Evolutionary conservation across 2,888 invertebrate species (phyloP).

Genomic region (Hemithea aestivaria): DNA sequence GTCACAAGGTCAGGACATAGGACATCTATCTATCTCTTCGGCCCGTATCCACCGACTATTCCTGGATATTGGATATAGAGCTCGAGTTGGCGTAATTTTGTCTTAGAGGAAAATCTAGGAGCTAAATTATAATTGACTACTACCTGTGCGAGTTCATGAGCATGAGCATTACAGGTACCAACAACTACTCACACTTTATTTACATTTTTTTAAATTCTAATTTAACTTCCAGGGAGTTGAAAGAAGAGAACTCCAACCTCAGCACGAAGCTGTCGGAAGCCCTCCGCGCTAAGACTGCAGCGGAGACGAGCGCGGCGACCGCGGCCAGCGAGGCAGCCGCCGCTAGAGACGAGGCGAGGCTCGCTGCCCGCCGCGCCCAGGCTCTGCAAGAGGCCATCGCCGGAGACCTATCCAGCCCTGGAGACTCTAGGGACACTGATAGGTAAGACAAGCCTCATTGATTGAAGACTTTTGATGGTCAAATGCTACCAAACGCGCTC

Average conservation of each 20-base stretch:
- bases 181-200: no score
- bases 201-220: no score
- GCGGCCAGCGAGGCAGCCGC: slow-evolving; percentile 85
- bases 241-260: slow-evolving; percentile 87
- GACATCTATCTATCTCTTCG: no score
- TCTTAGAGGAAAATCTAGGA: no score
- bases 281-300: slow-evolving; percentile 84
- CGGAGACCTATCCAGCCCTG: slow-evolving; percentile 87
- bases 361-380: slow-evolving; percentile 93
- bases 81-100: no score
- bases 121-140: no score
- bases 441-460: slow-evolving; percentile 3
- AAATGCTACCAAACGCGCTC: slow-evolving; percentile 89
- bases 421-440: slow-evolving; percentile 78
- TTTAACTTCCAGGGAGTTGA: slow-evolving; percentile 78
- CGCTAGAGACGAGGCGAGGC: slow-evolving; percentile 88
- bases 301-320: slow-evolving; percentile 86
- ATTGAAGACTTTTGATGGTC: neutral
- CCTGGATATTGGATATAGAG: no score
- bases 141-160: no score
- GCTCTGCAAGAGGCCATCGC: slow-evolving; percentile 96
- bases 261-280: slow-evolving; percentile 88
- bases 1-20: no score
- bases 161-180: no score
- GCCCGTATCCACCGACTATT: no score